These are phyloP conservation scores for Drosophila nigrodunni DNA, from an alignment of 1,140 invertebrate genomes.

Conservation along the genomic window DNA sequence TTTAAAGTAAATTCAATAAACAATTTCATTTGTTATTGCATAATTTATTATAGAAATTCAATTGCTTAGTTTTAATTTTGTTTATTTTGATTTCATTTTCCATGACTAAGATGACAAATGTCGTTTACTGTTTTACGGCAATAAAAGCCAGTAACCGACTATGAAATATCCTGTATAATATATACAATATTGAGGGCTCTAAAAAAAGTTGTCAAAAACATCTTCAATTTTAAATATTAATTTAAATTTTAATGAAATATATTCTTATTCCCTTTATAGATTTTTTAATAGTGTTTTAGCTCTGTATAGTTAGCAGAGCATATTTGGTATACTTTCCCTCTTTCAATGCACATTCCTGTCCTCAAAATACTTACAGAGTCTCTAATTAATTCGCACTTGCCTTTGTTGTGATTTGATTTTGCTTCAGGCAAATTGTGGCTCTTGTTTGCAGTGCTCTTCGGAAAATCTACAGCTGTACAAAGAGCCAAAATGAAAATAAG, in stretches of 20 bases:
- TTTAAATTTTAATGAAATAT: too few species aligned
- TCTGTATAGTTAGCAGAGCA: too few species aligned
- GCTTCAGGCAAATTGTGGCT: background rate
- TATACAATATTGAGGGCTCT: background rate
- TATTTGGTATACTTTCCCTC: too few species aligned
- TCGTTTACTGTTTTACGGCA: background rate
- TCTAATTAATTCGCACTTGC: constrained; percentile 26
- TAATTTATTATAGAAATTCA: constrained; percentile 27
- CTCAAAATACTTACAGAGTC: background rate
- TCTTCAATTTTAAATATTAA: too few species aligned
- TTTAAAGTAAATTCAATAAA: background rate
- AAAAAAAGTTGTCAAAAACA: too few species aligned
- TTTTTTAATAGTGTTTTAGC: too few species aligned
- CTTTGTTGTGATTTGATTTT: constrained; percentile 20
- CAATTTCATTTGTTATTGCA: constrained; percentile 14
- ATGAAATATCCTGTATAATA: background rate
- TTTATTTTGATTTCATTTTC: constrained; percentile 28
- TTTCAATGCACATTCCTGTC: too few species aligned
- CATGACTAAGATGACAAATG: background rate
- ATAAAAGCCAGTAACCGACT: background rate
- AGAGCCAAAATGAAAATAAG: constrained; percentile 1
- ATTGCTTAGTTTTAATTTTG: constrained; percentile 25
- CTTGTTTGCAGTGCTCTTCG: background rate
- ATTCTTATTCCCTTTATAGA: too few species aligned
- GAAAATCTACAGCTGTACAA: background rate